phyloP scores from a whole-genome alignment of 2,113 vertebrate species.

The Cepphus grylle region DNA sequence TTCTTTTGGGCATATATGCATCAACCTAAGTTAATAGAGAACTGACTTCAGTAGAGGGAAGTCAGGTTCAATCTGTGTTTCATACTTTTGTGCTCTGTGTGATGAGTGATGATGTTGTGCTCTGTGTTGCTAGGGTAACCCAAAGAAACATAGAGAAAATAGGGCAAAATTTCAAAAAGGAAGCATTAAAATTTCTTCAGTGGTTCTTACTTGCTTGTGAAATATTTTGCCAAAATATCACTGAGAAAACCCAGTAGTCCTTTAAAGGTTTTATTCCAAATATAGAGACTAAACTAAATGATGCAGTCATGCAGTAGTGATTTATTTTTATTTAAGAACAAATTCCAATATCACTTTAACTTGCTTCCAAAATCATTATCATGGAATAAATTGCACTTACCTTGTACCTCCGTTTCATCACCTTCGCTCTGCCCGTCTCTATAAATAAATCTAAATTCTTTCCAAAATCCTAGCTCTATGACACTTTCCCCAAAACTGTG shows the following conservation, averaged over 20 bases:
- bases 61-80: background rate
- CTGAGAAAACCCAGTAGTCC: slow-evolving; percentile 2
- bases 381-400: background rate
- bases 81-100: background rate
- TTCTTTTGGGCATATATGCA: background rate
- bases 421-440: background rate
- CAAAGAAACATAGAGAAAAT: background rate
- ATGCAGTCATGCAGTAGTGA: background rate
- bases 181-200: background rate
- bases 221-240: slow-evolving; percentile 30
- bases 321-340: slow-evolving; percentile 5
- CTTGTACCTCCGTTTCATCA: background rate
- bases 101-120: background rate
- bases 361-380: background rate
- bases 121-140: slow-evolving; percentile 25
- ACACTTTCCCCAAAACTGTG: background rate
- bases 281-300: background rate
- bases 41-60: background rate
- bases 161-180: background rate
- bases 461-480: background rate
- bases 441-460: background rate
- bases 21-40: background rate
- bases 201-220: background rate
- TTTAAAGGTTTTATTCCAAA: background rate
- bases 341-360: background rate